Conservation (phyloP, 2,113 vertebrate genomes). For the Macrotis lagotis region DNA sequence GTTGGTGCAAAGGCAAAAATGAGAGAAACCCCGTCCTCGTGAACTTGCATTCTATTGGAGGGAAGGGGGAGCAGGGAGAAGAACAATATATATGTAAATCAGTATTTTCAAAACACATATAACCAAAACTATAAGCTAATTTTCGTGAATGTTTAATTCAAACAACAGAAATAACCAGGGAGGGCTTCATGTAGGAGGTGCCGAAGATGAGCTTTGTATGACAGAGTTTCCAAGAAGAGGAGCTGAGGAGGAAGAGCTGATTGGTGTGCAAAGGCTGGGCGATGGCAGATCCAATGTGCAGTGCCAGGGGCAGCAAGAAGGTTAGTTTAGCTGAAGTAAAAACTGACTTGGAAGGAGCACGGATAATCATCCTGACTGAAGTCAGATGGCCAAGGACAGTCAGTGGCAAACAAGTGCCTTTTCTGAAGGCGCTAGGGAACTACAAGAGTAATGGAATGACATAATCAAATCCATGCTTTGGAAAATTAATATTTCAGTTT, state of each 20-base stretch:
- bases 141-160: not conserved
- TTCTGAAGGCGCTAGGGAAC: no score
- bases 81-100: not conserved
- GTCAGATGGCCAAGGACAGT: not conserved
- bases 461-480: not conserved
- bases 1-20: not conserved
- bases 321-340: not conserved
- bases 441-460: not conserved
- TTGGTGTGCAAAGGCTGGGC: not conserved
- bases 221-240: not conserved
- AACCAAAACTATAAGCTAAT: not conserved
- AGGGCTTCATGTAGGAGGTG: no score
- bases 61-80: not conserved
- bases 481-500: not conserved
- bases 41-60: not conserved
- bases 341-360: not conserved
- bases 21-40: not conserved
- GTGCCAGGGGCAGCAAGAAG: not conserved
- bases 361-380: not conserved
- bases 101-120: not conserved
- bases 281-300: not conserved
- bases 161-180: not conserved
- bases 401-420: not conserved
- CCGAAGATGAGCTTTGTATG: not conserved
- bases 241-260: not conserved